Evolutionary conservation across 2,888 invertebrate genomes (phyloP).

Genomic region (Spilosoma lubricipeda): DNA sequence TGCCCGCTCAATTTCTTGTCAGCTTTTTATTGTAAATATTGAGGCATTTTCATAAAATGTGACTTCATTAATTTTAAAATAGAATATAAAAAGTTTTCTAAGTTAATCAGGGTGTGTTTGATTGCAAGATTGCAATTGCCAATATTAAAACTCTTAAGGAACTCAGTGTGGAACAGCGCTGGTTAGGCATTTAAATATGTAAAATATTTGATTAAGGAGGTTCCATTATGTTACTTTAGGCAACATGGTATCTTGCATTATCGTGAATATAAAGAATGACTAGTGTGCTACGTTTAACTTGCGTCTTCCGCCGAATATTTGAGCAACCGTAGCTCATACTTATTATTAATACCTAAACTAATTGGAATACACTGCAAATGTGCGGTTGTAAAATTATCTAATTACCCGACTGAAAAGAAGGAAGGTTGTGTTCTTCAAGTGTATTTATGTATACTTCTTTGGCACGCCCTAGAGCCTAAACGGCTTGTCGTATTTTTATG

Average conservation of each 20-base stretch:
- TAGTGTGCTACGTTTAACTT: not conserved
- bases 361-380: too few species aligned
- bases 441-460: too few species aligned
- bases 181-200: not conserved
- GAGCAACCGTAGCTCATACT: too few species aligned
- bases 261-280: not conserved
- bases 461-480: too few species aligned
- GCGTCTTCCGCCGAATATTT: not conserved
- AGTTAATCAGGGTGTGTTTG: slow-evolving; percentile 26
- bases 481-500: too few species aligned
- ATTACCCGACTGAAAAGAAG: too few species aligned
- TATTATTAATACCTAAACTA: too few species aligned
- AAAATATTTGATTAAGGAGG: not conserved
- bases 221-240: not conserved
- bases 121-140: slow-evolving; percentile 23
- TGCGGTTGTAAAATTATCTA: too few species aligned
- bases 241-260: not conserved
- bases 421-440: too few species aligned
- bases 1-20: slow-evolving; percentile 26
- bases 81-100: slow-evolving; percentile 32
- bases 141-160: slow-evolving; percentile 26
- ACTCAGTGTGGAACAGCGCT: not conserved
- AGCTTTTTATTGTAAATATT: slow-evolving; percentile 49
- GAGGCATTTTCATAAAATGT: slow-evolving; percentile 47
- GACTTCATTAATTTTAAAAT: slow-evolving; percentile 45